phyloP scores from a whole-genome alignment of 2,888 invertebrate species.

The Sericinus montela region DNA sequence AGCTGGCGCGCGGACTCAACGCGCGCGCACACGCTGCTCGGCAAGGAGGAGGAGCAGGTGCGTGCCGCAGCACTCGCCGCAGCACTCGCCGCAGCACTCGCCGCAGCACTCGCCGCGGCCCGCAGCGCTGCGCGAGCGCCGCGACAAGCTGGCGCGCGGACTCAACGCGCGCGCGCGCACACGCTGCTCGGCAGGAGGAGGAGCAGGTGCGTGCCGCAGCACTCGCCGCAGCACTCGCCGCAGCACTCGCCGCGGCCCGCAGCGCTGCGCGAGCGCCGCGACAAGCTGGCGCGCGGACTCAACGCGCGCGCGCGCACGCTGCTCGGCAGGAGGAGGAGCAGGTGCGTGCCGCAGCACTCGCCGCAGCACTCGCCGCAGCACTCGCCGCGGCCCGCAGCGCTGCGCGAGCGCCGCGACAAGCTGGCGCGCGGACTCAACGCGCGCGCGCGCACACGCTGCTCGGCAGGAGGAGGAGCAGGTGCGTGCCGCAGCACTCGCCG shows the following conservation, averaged over 20 bases:
- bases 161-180: slow-evolving; percentile 34
- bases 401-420: too few species aligned
- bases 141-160: not conserved
- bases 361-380: slow-evolving; percentile 76
- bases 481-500: not conserved
- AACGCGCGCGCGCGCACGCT: slow-evolving; percentile 51
- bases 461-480: too few species aligned
- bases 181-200: not conserved
- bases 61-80: not conserved
- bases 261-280: too few species aligned
- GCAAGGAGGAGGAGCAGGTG: not conserved
- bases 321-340: slow-evolving; percentile 89
- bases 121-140: not conserved
- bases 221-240: slow-evolving; percentile 71
- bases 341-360: slow-evolving; percentile 77
- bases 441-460: not conserved
- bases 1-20: not conserved
- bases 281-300: too few species aligned
- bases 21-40: not conserved
- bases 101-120: not conserved
- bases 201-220: not conserved
- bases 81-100: not conserved
- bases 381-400: slow-evolving; percentile 82
- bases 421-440: not conserved
- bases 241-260: slow-evolving; percentile 81